Percentiles rank a stretch among this genome's conserved stretches.
Conservation (phyloP, 2,888 invertebrate species). For the Cephus pygmeus region DNA sequence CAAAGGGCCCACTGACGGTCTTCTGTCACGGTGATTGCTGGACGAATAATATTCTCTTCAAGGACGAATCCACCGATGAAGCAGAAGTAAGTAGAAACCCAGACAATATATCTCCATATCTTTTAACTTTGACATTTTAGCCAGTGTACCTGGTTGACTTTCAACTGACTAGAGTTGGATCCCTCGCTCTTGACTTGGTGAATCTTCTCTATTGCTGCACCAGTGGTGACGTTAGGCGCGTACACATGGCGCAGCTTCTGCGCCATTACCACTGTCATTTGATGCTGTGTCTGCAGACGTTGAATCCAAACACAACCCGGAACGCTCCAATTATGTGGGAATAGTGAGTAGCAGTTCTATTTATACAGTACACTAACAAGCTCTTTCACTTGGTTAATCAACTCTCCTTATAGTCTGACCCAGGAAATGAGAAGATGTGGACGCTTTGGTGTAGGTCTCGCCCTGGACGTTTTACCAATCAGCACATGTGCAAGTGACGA, state of each 20-base stretch:
- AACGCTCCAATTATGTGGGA: conserved; percentile 68
- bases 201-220: conserved; percentile 77
- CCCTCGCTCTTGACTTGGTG: conserved; percentile 76
- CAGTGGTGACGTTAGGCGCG: conserved; percentile 71
- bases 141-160: conserved; percentile 77
- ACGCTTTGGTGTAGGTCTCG: conserved; percentile 76
- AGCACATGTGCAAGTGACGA: conserved; percentile 78
- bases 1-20: conserved; percentile 74
- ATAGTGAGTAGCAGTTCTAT: conserved; percentile 66
- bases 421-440: conserved; percentile 74
- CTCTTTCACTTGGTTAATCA: background rate
- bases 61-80: conserved; percentile 62
- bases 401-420: conserved; percentile 59
- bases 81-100: conserved; percentile 39
- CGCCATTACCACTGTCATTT: conserved; percentile 73
- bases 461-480: conserved; percentile 79
- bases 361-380: background rate
- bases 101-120: conserved; percentile 1
- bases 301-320: conserved; percentile 68
- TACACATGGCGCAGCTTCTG: conserved; percentile 71
- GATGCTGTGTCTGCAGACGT: conserved; percentile 68
- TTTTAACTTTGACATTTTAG: conserved; percentile 57
- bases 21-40: conserved; percentile 82
- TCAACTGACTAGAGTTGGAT: conserved; percentile 77
- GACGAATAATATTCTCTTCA: conserved; percentile 79